Base-by-base conservation (phyloP, 1,140 invertebrate genomes). In the Holcopasites calliopsidis region DNA sequence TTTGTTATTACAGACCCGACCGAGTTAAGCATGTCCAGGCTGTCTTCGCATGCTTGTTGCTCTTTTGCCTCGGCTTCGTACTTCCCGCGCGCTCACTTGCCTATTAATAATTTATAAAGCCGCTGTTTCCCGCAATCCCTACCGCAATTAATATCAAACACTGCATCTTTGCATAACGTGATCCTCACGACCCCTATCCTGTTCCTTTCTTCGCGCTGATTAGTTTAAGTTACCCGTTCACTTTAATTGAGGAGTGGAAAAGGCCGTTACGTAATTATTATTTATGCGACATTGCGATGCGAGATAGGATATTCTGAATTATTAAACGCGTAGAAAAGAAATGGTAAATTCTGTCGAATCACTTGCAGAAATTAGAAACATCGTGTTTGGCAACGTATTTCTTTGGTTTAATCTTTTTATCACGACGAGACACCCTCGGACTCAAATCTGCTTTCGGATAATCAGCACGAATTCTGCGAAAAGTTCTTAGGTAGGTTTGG, bases 71-170 rank as follows among this genome's bases (percentile, higher is more conserved):
- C 49, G 21, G 3, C 16, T 11, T 26, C 28, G 2, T 49, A 6
- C 8, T 28, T 23, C 49, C 49, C 49, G 2, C 13, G 47, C 13
- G 31, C 47, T 65, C 23, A 28, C n/a, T 3, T 28, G 3, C 1
- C 6, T 10, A 52, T 72, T 42, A 62, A 72, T 52, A 33, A 72
- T 72, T 62, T 38, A 62, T 33, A n/a, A n/a, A 50, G 4, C 35
- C 28, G 21, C 10, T 6, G 26, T 33, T 40, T 38, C 55, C 2
- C 18, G 16, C 13, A 16, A 21, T 4, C 21, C 23, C 10, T 4
- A 18, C 31, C 44, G 31, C n/a, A 52, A 38, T 21, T 64, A 13
- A 31, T 31, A 52, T 72, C 26, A 18, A 52, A 38, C 13, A 26
- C 42, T 33, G 23, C 33, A 52, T 52, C 13, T 21, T 6, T 18